Conservation (phyloP, 2,797 vertebrate species). For the Hypotaenidia philippensis region DNA sequence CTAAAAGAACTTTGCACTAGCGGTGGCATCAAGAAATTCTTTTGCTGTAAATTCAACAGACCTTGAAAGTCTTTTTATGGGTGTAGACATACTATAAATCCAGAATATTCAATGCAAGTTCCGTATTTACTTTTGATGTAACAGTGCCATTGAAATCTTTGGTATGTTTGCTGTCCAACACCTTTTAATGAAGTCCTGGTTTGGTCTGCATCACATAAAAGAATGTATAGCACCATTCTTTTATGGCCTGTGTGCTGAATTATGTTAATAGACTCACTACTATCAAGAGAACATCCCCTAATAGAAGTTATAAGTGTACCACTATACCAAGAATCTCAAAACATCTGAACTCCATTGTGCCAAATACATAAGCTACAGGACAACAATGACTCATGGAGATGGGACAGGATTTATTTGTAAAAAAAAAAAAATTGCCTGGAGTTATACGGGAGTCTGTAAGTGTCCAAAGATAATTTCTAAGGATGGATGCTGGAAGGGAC, state of each 20-base stretch:
- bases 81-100: not conserved
- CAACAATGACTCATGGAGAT: not conserved
- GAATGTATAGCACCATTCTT: fast-evolving
- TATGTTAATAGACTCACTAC: not conserved
- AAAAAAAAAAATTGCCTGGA: not conserved
- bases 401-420: not conserved
- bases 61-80: not conserved
- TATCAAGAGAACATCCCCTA: not conserved
- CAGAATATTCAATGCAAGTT: not conserved
- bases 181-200: not conserved
- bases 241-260: not conserved
- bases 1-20: not conserved
- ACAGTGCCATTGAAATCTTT: not conserved
- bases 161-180: not conserved
- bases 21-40: not conserved
- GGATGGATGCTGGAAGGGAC: not conserved
- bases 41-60: not conserved
- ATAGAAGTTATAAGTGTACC: not conserved
- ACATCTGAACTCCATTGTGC: not conserved
- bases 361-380: not conserved
- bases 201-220: not conserved
- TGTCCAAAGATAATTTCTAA: not conserved
- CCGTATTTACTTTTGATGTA: not conserved
- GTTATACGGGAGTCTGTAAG: not conserved
- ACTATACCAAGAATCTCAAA: not conserved